Conservation (phyloP, 2,888 invertebrate genomes). For the Chrysotoxum bicinctum region DNA sequence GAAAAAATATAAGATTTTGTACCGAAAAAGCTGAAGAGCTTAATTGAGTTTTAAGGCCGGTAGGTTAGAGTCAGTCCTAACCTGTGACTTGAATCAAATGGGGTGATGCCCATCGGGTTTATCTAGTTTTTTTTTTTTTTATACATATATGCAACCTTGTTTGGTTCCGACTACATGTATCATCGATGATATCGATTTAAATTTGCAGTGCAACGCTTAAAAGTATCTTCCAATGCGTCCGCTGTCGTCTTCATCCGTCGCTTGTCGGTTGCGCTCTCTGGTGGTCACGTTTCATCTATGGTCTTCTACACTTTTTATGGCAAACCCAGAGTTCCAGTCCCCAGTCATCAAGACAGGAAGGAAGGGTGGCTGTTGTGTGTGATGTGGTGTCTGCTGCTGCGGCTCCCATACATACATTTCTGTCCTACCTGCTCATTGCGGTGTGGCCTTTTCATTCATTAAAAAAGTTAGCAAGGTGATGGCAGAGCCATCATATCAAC, state of each 20-base stretch:
- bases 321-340: conserved; percentile 19
- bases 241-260: conserved; percentile 26
- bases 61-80: not conserved
- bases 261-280: conserved; percentile 17
- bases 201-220: conserved; percentile 33
- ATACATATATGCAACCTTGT: conserved; percentile 20
- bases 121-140: conserved; percentile 46
- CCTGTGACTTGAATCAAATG: conserved; percentile 10
- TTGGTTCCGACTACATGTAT: conserved; percentile 34
- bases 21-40: too few relatives aligned
- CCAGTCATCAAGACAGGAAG: conserved; percentile 46
- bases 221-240: conserved; percentile 48
- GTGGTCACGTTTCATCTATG: conserved; percentile 60
- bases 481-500: conserved; percentile 37
- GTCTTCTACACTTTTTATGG: conserved; percentile 54
- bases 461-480: conserved; percentile 55
- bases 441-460: conserved; percentile 66
- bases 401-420: conserved; percentile 9
- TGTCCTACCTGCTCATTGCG: conserved; percentile 40
- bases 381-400: conserved; percentile 6
- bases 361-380: conserved; percentile 52
- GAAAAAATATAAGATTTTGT: too few relatives aligned
- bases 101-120: conserved; percentile 60
- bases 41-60: not conserved
- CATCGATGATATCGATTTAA: conserved; percentile 59